These are phyloP conservation scores for Calcarius lapponicus DNA, from an alignment of 2,797 vertebrate genomes.

Conservation along the genomic window DNA sequence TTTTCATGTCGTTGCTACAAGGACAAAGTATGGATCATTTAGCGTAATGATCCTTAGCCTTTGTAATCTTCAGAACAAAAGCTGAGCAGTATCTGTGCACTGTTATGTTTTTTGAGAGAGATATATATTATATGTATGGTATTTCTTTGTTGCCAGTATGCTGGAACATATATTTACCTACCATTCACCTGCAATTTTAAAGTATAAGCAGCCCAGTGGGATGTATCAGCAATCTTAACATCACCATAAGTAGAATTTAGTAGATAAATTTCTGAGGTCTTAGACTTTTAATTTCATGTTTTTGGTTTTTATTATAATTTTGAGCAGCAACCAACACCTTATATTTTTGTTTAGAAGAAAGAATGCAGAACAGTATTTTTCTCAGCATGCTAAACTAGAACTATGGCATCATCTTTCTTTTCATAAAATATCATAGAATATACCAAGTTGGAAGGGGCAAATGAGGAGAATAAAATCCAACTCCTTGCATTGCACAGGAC, in stretches of 20 bases:
- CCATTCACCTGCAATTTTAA: neutral
- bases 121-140: neutral
- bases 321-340: neutral
- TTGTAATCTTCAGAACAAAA: neutral
- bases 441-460: neutral
- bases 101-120: neutral
- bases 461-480: fast-evolving
- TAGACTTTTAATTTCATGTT: neutral
- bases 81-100: neutral
- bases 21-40: neutral
- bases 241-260: neutral
- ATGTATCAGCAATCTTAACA: neutral
- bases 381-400: neutral
- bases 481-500: neutral
- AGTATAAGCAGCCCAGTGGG: neutral
- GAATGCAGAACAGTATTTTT: neutral
- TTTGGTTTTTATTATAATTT: neutral
- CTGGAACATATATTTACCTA: neutral
- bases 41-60: neutral
- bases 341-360: neutral
- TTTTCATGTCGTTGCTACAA: neutral
- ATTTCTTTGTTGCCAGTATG: neutral
- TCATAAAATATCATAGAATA: neutral
- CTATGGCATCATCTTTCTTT: neutral
- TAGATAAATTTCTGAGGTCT: neutral